Conservation (phyloP, 2,888 invertebrate species). For the Hydrotaea diabolus region DNA sequence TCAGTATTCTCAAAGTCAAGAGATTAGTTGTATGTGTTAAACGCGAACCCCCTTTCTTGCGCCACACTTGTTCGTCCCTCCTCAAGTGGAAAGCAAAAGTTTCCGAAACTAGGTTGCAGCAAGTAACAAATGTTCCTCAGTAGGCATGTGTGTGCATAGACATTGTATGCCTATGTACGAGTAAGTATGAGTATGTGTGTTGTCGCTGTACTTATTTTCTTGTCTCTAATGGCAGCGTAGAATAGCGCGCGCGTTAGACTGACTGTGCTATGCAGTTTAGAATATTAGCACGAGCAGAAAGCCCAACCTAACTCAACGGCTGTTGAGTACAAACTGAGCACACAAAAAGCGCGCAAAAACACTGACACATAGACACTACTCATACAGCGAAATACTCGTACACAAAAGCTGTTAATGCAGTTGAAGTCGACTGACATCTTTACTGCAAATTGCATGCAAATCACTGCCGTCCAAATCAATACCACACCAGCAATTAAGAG, state of each 20-base stretch:
- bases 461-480: constrained; percentile 29
- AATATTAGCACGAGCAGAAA: constrained; percentile 64
- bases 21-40: neutral
- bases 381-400: constrained; percentile 66
- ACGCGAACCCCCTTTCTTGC: neutral
- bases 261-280: constrained; percentile 56
- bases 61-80: neutral
- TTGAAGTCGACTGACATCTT: constrained; percentile 52
- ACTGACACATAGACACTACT: constrained; percentile 59
- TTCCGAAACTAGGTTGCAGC: constrained; percentile 61
- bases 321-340: constrained; percentile 78
- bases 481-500: constrained; percentile 4
- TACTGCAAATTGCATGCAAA: constrained; percentile 62
- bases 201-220: constrained; percentile 61
- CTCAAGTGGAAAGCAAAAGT: constrained; percentile 21
- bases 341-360: constrained; percentile 74
- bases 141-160: neutral
- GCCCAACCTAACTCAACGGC: constrained; percentile 78
- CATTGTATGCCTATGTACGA: neutral
- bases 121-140: constrained; percentile 41
- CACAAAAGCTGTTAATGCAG: constrained; percentile 66
- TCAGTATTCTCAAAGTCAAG: constrained; percentile 14
- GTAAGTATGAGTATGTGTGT: neutral
- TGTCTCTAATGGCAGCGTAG: constrained; percentile 29
- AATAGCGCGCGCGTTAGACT: constrained; percentile 53